phyloP scores from a whole-genome alignment of 2,113 vertebrate species.

The Cyrtonyx montezumae region DNA sequence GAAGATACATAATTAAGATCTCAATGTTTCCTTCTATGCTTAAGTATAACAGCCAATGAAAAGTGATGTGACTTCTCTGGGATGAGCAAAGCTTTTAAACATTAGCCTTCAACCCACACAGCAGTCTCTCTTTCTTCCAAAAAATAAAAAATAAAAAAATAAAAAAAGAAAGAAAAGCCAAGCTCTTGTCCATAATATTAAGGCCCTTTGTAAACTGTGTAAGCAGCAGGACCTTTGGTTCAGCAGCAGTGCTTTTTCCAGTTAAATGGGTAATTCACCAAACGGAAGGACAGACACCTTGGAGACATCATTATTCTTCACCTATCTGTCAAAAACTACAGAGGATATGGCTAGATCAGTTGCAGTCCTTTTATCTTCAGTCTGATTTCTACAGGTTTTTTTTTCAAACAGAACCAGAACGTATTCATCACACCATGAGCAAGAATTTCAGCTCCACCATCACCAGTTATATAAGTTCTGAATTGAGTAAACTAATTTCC shows the following conservation, averaged over 20 bases:
- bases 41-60: not conserved
- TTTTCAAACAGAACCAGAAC: slow-evolving; percentile 11
- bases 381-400: slow-evolving; percentile 32
- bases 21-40: not conserved
- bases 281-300: slow-evolving; percentile 38
- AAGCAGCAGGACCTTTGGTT: slow-evolving; percentile 61
- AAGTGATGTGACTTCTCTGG: not conserved
- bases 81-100: slow-evolving; percentile 36
- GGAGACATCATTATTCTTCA: slow-evolving; percentile 67
- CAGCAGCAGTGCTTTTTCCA: slow-evolving; percentile 28
- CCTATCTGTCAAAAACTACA: slow-evolving; percentile 53
- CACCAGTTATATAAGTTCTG: slow-evolving; percentile 1
- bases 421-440: slow-evolving; percentile 35
- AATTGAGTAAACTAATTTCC: slow-evolving; percentile 44
- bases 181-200: slow-evolving; percentile 33
- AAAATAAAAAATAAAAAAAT: not conserved
- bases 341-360: slow-evolving; percentile 42
- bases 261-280: slow-evolving; percentile 52
- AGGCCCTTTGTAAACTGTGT: slow-evolving; percentile 34
- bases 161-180: not conserved
- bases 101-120: slow-evolving; percentile 51
- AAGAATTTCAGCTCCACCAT: slow-evolving; percentile 7
- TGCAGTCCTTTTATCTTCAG: slow-evolving; percentile 50
- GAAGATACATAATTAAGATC: not conserved
- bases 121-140: slow-evolving; percentile 27